Base-by-base conservation (phyloP, 2,888 invertebrate genomes). In the Bimastos eiseni region DNA sequence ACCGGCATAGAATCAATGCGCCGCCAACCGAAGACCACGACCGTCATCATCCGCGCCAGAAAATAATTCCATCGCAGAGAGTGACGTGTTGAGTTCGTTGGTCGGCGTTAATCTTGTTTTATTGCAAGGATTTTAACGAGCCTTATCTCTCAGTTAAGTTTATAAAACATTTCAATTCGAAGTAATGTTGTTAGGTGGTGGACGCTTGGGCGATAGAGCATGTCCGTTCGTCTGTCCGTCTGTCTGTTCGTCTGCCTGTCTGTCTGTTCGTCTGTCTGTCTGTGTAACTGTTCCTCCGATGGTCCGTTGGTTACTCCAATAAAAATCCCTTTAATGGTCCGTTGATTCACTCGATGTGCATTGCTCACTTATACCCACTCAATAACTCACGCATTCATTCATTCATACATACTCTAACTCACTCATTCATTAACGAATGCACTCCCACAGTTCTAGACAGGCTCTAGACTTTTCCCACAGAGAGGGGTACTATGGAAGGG, bases 211-310 rank as follows among this genome's bases (percentile, higher is more conserved):
- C 70, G 70, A 70, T n/a, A 8, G 70, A 70, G n/a, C 70, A 15
- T 83, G 83, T 33, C 83, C n/a, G 83, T 83, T 33, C n/a, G 83
- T 83, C 33, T 30, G 33, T 33, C 33, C 19, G 33, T 83, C 86
- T 17, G 36, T 86, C 24, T 8, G 86, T 86, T 11, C 36, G 33
- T 36, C 0, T 86, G 13, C 36, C 0, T 33, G 36, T 86, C 86
- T 86, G 86, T 86, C 33, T 86, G 86, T 86, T 17, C 36, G 86
- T 86, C 34, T 86, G 36, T 86, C 86, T 86, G 36, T 34, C 84
- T 84, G 21, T 84, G 15, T 34, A 44, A 44, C 17, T 24, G 30
- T 55, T 0, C 30, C 24, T 55, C 30, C 24, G 55, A 3, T 24
- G 55, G 55, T 55, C 55, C 3, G 55, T 55, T 11, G 24, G 24